phyloP scores from a whole-genome alignment of 2,113 vertebrate genomes.

The Brienomyrus longianalis region DNA sequence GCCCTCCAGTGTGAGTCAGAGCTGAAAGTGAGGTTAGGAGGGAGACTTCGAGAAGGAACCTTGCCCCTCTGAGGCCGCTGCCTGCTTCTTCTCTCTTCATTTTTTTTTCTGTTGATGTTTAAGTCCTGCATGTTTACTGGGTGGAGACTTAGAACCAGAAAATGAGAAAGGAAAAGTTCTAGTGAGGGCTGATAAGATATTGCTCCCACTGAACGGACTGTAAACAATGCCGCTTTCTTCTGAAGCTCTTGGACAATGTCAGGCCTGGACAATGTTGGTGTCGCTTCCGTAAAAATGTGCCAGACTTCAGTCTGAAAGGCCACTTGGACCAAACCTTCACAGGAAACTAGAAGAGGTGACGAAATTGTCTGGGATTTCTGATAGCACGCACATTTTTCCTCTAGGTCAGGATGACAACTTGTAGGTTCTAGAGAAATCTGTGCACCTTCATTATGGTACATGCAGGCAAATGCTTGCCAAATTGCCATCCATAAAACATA shows the following conservation, averaged over 20 bases:
- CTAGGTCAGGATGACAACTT: background rate
- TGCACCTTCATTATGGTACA: background rate
- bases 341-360: background rate
- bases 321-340: background rate
- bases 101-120: background rate
- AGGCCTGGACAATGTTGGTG: background rate
- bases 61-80: background rate
- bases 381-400: background rate
- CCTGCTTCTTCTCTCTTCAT: background rate
- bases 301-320: background rate
- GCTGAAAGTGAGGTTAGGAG: background rate
- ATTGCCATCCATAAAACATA: background rate
- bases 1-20: conserved; percentile 19
- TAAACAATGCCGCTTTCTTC: conserved; percentile 19
- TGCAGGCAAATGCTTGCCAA: background rate
- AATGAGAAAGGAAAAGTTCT: conserved; percentile 8
- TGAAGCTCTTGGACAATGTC: background rate
- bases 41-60: background rate
- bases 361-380: background rate
- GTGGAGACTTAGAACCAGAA: conserved; percentile 13
- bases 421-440: background rate
- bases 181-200: conserved; percentile 2
- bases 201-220: background rate
- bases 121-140: background rate
- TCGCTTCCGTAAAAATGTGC: background rate